phyloP scores from a whole-genome alignment of 2,888 invertebrate species.

The Halictus quadricinctus region DNA sequence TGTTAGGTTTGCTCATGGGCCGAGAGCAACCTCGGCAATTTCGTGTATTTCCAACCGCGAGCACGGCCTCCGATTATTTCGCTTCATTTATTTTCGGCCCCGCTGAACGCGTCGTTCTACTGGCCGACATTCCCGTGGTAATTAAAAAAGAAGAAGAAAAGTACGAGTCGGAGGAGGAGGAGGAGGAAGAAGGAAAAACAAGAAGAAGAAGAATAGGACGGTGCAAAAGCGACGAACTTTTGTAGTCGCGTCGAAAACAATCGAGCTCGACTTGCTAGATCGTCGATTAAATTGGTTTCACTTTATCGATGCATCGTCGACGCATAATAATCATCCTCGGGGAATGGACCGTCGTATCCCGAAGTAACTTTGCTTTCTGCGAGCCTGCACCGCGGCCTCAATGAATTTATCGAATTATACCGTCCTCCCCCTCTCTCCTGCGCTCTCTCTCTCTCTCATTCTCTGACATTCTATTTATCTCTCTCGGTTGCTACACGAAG shows the following conservation, averaged over 20 bases:
- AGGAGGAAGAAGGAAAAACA: neutral
- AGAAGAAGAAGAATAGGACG: neutral
- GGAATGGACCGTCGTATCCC: conserved; percentile 31
- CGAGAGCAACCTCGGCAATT: conserved; percentile 25
- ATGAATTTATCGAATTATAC: conserved; percentile 66
- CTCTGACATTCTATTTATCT: neutral
- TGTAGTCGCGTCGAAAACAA: conserved; percentile 10
- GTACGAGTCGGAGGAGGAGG: neutral
- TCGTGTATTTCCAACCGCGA: conserved; percentile 18
- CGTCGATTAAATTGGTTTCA: conserved; percentile 42
- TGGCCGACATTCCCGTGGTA: conserved; percentile 30
- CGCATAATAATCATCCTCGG: conserved; percentile 42
- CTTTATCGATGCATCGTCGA: conserved; percentile 27
- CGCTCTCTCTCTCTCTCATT: neutral
- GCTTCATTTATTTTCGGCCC: conserved; percentile 39
- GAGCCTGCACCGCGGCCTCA: conserved; percentile 48
- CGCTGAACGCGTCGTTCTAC: conserved; percentile 16
- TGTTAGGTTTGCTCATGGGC: conserved; percentile 1
- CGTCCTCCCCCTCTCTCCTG: conserved; percentile 30
- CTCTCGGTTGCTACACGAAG: neutral
- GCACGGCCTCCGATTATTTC: conserved; percentile 25
- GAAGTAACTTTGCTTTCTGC: conserved; percentile 61
- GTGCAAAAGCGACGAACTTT: conserved; percentile 19
- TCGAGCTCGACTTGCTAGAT: conserved; percentile 16
- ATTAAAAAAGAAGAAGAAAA: conserved; percentile 26